A percentile compares a stretch with the other conserved stretches of the same genome.
phyloP scores from a whole-genome alignment of 2,113 vertebrate genomes.

The Oriolus oriolus region DNA sequence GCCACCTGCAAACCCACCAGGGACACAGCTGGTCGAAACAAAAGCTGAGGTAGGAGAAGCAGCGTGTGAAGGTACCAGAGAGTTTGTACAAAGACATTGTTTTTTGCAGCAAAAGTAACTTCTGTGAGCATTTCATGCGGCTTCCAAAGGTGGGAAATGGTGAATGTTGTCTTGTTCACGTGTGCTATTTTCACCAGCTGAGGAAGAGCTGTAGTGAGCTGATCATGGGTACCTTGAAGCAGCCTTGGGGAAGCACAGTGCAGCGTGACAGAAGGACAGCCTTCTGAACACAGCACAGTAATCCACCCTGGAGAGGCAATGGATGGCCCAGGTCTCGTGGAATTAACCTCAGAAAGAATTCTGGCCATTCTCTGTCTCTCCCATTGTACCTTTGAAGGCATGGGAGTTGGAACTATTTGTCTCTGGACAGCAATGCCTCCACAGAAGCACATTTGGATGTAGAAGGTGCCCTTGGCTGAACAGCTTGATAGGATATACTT shows the following conservation, averaged over 20 bases:
- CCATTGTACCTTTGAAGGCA: neutral
- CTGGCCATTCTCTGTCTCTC: neutral
- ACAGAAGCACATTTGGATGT: neutral
- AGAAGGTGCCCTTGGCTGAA: neutral
- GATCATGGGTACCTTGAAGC: neutral
- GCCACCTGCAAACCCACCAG: constrained; percentile 25
- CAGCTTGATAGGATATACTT: neutral
- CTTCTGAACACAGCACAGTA: neutral
- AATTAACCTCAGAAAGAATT: neutral
- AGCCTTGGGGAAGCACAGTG: neutral
- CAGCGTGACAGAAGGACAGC: neutral
- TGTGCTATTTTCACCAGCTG: too few relatives aligned
- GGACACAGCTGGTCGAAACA: constrained; percentile 4
- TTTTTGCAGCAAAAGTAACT: neutral
- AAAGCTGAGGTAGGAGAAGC: neutral
- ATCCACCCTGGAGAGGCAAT: neutral
- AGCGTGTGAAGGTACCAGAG: neutral
- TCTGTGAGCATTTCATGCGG: neutral
- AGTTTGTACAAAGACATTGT: neutral
- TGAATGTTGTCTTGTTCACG: fast-evolving
- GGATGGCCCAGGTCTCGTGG: neutral
- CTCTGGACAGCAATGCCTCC: neutral
- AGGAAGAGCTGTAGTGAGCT: neutral
- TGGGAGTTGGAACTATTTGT: neutral
- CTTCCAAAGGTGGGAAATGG: neutral